Evolutionary conservation across 2,113 vertebrate genomes (phyloP).

Genomic region (Gymnogyps californianus): DNA sequence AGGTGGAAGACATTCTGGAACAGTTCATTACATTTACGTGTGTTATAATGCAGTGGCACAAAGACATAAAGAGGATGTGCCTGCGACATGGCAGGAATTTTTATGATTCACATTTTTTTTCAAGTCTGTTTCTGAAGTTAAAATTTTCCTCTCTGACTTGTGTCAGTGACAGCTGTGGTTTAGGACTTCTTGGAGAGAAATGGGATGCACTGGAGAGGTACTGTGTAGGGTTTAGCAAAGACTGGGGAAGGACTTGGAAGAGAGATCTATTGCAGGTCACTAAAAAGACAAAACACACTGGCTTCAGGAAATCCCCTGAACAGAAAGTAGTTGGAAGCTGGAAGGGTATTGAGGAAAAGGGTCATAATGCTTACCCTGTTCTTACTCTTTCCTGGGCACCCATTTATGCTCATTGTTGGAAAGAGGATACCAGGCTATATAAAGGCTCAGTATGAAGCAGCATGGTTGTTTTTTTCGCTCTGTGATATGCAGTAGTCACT

Average conservation of each 20-base stretch:
- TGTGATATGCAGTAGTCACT: accelerated
- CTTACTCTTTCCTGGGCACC: accelerated
- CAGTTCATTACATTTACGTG: not conserved
- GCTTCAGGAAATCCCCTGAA: not conserved
- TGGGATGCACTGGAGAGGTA: not conserved
- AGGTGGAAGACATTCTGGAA: not conserved
- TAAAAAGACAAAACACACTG: not conserved
- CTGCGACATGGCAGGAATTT: not conserved
- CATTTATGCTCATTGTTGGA: not conserved
- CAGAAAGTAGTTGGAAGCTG: not conserved
- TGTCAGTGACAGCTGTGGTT: not conserved
- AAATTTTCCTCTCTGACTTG: not conserved
- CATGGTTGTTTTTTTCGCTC: not conserved
- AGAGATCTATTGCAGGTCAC: not conserved
- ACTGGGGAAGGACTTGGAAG: not conserved
- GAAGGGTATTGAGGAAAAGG: not conserved
- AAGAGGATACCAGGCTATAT: not conserved
- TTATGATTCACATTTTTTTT: not conserved
- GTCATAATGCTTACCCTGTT: not conserved
- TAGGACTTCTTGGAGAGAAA: not conserved
- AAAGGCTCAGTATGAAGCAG: not conserved
- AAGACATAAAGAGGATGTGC: not conserved
- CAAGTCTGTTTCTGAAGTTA: not conserved
- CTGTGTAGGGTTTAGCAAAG: not conserved
- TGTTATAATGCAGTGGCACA: not conserved